Evolutionary conservation across 2,113 vertebrate species (phyloP), one percentile per base, ranked within the genome.

Genomic region (Alectura lathami): DNA sequence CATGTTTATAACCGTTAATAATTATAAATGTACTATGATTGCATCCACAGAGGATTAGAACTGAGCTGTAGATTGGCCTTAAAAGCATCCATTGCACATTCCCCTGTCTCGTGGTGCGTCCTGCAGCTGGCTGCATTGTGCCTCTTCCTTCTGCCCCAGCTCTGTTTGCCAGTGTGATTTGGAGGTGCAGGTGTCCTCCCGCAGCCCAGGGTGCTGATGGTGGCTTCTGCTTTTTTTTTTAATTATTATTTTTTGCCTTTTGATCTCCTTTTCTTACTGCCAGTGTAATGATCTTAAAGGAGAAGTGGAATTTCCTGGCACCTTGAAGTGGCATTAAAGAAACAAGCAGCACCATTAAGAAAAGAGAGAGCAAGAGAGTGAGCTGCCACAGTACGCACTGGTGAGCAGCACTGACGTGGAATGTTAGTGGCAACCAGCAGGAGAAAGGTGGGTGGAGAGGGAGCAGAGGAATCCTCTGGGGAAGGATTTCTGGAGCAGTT

Each of bases 1-100:
- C 34, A 3, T 74, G 51, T 93, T 90, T 88, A 2, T 96, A 77
- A 90, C 83, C 75, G 83, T 89, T 93, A 90, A 83, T 85, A 93
- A 95, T 94, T 86, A 73, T 4, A 45, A 93, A 83, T 34, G 63
- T 80, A n/a, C 15, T 77, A 51, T 8, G 56, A 26, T 51, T 88
- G 64, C 57, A 57, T 88, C 88, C 74, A 32, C 67, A 48, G 88
- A 86, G 88, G 75, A 81, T 83, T 86, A 23, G 8, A 72, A 73
- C 45, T 83, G 70, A 73, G 54, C 56, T 74, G 76, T 70, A 70
- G 77, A 81, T 77, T 54, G 50, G 62, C 34, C 75, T 94, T 74
- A 30, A 91, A 83, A 70, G 6, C 64, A 51, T 48, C 21, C 53
- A 47, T 92, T 85, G 87, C 36, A 4, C n/a, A 2, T 74, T 69